Evolutionary conservation across 2,888 invertebrate species (phyloP).

Genomic region (Tetropium fuscum): DNA sequence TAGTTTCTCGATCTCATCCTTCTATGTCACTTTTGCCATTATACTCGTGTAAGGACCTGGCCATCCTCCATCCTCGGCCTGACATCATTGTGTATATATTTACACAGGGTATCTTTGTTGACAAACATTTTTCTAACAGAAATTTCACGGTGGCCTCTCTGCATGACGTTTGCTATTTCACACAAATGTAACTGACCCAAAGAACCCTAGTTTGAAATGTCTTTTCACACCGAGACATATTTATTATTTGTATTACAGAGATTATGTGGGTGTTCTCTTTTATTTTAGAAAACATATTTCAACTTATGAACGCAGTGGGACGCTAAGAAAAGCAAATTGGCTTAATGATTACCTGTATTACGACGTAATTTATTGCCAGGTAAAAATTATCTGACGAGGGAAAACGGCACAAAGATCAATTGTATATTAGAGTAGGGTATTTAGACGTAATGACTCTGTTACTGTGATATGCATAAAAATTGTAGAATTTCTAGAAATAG

Average conservation of each 20-base stretch:
- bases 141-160: slow-evolving; percentile 65
- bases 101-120: slow-evolving; percentile 65
- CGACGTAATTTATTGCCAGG: slow-evolving; percentile 23
- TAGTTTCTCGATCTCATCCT: slow-evolving; percentile 58
- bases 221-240: slow-evolving; percentile 44
- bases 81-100: slow-evolving; percentile 61
- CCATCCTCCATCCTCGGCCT: slow-evolving; percentile 45
- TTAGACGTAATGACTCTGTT: no score
- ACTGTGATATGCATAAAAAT: no score
- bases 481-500: no score
- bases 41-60: slow-evolving; percentile 50
- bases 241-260: slow-evolving; percentile 48
- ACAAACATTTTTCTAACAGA: slow-evolving; percentile 65
- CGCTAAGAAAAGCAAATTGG: slow-evolving; percentile 36
- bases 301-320: not conserved
- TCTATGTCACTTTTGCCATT: slow-evolving; percentile 62
- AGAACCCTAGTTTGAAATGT: slow-evolving; percentile 38
- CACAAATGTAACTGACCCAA: slow-evolving; percentile 60
- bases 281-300: slow-evolving; percentile 4
- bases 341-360: slow-evolving; percentile 32
- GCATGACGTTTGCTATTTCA: slow-evolving; percentile 59
- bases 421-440: no score
- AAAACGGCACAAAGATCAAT: no score
- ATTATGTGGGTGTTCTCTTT: slow-evolving; percentile 50
- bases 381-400: no score